These are phyloP conservation scores for Eupleurogrammus muticus DNA, from an alignment of 2,797 vertebrate species.

Conservation along the genomic window DNA sequence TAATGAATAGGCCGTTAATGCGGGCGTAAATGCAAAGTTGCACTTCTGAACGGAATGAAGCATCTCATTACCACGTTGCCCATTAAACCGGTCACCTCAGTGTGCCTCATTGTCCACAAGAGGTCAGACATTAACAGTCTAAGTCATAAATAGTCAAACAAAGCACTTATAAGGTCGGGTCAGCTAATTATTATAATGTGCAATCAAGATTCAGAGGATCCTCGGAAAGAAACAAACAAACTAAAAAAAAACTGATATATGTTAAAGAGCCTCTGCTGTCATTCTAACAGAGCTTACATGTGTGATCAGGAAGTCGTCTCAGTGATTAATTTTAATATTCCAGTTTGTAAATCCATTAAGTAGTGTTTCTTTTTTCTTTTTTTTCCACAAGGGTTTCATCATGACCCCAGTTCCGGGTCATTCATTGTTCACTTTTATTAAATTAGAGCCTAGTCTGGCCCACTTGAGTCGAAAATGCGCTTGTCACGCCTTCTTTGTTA, in stretches of 20 bases:
- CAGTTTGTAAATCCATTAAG: neutral
- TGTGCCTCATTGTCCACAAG: constrained; percentile 80
- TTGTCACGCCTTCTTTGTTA: constrained; percentile 64
- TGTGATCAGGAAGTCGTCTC: neutral
- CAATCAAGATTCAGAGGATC: neutral
- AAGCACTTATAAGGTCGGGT: constrained; percentile 2
- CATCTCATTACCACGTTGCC: constrained; percentile 48
- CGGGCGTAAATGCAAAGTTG: neutral
- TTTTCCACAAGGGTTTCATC: no score
- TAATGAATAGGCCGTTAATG: neutral
- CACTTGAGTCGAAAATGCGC: constrained; percentile 9
- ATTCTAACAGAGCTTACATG: neutral
- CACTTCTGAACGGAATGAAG: neutral
- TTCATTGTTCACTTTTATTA: neutral
- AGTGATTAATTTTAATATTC: neutral
- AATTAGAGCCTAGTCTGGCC: neutral
- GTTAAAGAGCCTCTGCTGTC: neutral
- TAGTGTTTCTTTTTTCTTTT: no score
- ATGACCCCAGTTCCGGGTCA: neutral
- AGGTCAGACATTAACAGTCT: constrained; percentile 81
- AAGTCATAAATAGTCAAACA: constrained; percentile 61
- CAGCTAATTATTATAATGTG: neutral
- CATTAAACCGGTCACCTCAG: constrained; percentile 70
- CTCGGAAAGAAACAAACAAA: no score
- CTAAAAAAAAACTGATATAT: no score